Conservation (phyloP, 2,888 invertebrate species). For the Drosophila stalkeri region DNA sequence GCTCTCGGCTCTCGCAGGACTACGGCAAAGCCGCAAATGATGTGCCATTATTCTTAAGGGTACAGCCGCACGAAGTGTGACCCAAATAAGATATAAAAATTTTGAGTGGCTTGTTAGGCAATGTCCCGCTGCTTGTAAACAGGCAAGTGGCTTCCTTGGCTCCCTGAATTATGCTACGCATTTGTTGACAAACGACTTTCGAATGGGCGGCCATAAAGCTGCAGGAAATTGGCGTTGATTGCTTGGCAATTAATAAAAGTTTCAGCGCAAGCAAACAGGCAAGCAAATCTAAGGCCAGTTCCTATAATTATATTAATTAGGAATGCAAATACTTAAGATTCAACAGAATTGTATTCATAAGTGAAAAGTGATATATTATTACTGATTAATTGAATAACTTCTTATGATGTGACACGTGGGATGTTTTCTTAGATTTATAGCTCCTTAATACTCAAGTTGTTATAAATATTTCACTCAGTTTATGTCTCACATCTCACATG, state of each 20-base stretch:
- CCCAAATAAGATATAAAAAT: slow-evolving; percentile 80
- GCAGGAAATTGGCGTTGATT: slow-evolving; percentile 75
- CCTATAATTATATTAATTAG: background rate
- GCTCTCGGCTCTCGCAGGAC: slow-evolving; percentile 26
- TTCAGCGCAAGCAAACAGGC: slow-evolving; percentile 13
- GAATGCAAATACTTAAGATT: background rate
- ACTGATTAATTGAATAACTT: too few species aligned
- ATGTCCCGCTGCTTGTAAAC: slow-evolving; percentile 56
- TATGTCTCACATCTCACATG: too few species aligned
- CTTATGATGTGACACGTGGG: too few species aligned
- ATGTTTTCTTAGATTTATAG: too few species aligned
- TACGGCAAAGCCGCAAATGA: slow-evolving; percentile 77
- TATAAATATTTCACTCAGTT: too few species aligned
- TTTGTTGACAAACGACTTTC: slow-evolving; percentile 79
- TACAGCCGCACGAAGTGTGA: slow-evolving; percentile 76
- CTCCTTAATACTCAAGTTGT: too few species aligned
- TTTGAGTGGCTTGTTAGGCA: slow-evolving; percentile 73
- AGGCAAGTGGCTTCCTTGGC: slow-evolving; percentile 30
- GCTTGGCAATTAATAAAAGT: slow-evolving; percentile 76
- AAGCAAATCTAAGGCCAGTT: background rate
- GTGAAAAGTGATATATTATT: too few species aligned
- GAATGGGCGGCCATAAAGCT: slow-evolving; percentile 72
- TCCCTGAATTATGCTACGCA: slow-evolving; percentile 67
- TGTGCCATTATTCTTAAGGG: slow-evolving; percentile 82
- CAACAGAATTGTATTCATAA: too few species aligned